Evolutionary conservation across 2,888 invertebrate genomes (phyloP), one percentile per base, ranked within the genome.

Genomic region (Lissonota sp.): DNA sequence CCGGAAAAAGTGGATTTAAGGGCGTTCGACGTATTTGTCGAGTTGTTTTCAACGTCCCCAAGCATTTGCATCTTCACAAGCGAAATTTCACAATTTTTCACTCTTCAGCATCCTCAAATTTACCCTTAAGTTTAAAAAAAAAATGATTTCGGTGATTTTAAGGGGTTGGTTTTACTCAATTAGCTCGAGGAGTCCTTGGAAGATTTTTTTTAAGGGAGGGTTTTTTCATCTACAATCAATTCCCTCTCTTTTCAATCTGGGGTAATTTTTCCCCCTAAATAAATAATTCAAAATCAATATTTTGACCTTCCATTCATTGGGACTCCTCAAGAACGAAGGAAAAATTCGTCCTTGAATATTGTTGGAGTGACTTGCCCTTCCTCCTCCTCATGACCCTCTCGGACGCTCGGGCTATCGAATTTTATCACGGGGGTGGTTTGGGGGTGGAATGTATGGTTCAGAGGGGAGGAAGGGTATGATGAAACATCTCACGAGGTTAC

Each of bases 1-100:
- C 66, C 69, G 85, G 84, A 87, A 86, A 87, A 87, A 89, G 85
- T 87, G 86, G 87, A 89, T 89, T 88, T 88, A 87, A 84, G 84
- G 84, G 84, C 86, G 84, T 83, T 84, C 79, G 83, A 74, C 82
- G 86, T 89, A 88, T 89, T 89, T 89, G 89, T 88, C 86, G 88
- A 88, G 86, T 87, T 86, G 86, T 88, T 85, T 85, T 87, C 86
- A 86, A 87, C 86, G 86, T 80, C 76, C 42, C 46, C 57, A 42
- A 10, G 46, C 46, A 26, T 16, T 26, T 62, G 49, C 37, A 51
- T 40, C 49, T 26, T 26, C 3, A 26, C 3, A 26, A 14, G 58
- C 26, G 37, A 12, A 40, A 53, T 26, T 79, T 69, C 66, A 69
- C 58, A 60, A 26, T 58, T 66, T 58, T 26, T 53, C 44, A 49